Evolutionary conservation across 1,140 invertebrate species (phyloP), one percentile per base, ranked within the genome.

Genomic region (Pseudomyrmex flavicornis): DNA sequence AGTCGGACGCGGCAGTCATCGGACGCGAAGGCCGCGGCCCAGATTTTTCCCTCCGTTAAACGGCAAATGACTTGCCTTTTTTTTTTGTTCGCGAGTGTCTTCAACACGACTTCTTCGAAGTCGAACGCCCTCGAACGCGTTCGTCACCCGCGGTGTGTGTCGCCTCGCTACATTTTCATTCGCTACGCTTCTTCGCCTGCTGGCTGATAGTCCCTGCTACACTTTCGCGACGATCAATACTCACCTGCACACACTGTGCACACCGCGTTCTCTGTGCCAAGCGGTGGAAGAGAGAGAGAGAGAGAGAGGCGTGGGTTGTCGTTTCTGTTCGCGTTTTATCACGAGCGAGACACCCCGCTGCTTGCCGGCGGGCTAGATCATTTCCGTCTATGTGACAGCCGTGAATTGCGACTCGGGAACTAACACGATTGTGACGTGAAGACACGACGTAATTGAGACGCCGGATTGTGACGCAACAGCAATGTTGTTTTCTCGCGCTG

Each of bases 141-240:
- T 66, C 0, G 17, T 17, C 17, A 66, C 44, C 44, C 54, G 10
- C 15, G 20, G 10, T n/a, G 15, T 17, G 20, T 46, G 48, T 35
- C 75, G 50, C 50, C 9, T 8, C 61, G 66, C 46, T 17, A 22
- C 44, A 46, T 59, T 80, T 80, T 61, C 54, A 35, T 59, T 80
- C 76, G 65, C 74, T 22, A 17, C 69, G 70, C 52, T 68, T 82
- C 48, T 65, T 79, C 63, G 63, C 48, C 48, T 65, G 10, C 50
- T 35, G 35, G 69, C 85, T 68, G 75, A 50, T 75, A 76, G 69
- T 89, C 86, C 85, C 87, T 85, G 85, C 87, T 79, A 76, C 75
- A 82, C 75, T 66, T 68, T 77, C 82, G 72, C 83, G 73, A 73
- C 89, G 89, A 90, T 90, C 89, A 90, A 90, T 90, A 90, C 89